Conservation (phyloP, 2,797 vertebrate genomes). For the Eupleurogrammus muticus region DNA sequence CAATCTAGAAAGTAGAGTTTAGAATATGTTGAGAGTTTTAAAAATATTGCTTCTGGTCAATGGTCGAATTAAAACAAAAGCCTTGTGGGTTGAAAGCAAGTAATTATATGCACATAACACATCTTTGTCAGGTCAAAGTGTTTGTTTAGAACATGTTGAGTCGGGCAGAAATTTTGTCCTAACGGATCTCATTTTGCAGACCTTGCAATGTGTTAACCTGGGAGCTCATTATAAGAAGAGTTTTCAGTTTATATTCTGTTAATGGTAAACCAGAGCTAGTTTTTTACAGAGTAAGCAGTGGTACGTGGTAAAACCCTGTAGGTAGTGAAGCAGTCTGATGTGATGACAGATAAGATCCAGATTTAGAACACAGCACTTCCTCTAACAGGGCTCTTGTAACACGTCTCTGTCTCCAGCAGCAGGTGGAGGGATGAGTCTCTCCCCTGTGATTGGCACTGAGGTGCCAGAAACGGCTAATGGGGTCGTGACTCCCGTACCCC, state of each 20-base stretch:
- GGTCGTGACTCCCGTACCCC: constrained; percentile 59
- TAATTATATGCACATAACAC: background rate
- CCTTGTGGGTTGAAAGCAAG: background rate
- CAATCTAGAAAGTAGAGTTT: no score
- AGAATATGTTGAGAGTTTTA: no score
- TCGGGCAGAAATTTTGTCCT: no score
- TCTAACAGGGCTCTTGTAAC: background rate
- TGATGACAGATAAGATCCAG: background rate
- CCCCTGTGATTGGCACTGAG: constrained; percentile 82
- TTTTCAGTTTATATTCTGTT: background rate
- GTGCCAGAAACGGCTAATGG: constrained; percentile 83
- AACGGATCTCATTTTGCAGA: no score
- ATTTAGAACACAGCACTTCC: constrained; percentile 1
- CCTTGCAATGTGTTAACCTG: no score
- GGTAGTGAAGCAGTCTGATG: background rate
- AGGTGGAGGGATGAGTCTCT: constrained; percentile 88
- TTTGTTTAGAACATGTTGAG: no score
- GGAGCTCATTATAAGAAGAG: no score
- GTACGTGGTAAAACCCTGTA: background rate
- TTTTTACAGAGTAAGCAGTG: background rate
- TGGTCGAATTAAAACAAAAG: no score
- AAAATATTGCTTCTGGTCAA: no score
- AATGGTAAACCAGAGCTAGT: no score
- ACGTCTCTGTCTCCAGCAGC: constrained; percentile 54
- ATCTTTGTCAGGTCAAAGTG: background rate